phyloP scores from a whole-genome alignment of 2,888 invertebrate species.

The Drosophila vallismaia region DNA sequence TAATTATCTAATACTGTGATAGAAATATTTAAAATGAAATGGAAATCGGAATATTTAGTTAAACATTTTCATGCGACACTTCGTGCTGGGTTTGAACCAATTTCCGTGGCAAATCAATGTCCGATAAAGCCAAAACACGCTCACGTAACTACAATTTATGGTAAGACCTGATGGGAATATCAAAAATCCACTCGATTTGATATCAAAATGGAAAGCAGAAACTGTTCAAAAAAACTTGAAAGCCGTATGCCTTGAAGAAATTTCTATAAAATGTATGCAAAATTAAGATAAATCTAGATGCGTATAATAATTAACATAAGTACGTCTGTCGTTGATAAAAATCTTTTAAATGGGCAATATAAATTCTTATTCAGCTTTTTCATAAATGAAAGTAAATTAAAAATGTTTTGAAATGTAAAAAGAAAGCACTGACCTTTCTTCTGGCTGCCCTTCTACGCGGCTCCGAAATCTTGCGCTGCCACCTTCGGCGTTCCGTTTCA shows the following conservation, averaged over 20 bases:
- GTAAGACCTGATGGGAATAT: conserved; percentile 56
- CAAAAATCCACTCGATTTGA: conserved; percentile 31
- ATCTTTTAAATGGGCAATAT: background rate
- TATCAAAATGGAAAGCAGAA: conserved; percentile 60
- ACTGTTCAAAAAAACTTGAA: background rate
- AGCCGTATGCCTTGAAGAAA: background rate
- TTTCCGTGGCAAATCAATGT: conserved; percentile 46
- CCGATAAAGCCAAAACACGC: conserved; percentile 21
- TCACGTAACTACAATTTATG: conserved; percentile 42
- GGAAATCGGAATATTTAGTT: conserved; percentile 19
- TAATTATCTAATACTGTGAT: conserved; percentile 33
- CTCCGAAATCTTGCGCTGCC: conserved; percentile 54
- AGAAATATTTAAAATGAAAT: conserved; percentile 19
- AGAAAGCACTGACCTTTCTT: conserved; percentile 57
- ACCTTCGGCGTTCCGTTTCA: conserved; percentile 56
- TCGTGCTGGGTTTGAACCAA: conserved; percentile 55
- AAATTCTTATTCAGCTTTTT: background rate
- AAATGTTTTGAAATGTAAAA: background rate
- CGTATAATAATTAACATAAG: background rate
- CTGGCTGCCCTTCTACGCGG: conserved; percentile 10
- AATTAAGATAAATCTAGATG: background rate
- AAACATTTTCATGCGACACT: conserved; percentile 28
- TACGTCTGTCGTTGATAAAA: background rate
- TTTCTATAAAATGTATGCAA: background rate
- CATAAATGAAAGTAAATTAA: conserved; percentile 1